Conservation (phyloP, 2,888 invertebrate genomes). For the Listrodromus nycthemerus region DNA sequence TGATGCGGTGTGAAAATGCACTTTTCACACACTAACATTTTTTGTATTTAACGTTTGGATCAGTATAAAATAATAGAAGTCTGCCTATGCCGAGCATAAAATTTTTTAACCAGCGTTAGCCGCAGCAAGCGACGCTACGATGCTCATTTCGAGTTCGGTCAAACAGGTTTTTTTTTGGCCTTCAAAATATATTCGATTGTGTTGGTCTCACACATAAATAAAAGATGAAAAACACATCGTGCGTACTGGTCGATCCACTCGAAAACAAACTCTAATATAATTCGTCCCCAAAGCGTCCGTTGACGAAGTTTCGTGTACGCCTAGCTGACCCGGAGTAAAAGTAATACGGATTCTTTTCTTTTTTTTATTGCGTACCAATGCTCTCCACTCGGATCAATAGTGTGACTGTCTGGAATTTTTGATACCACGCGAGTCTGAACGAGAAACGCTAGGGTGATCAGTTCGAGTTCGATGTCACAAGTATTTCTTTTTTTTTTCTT, state of each 20-base stretch:
- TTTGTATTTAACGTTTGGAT: not conserved
- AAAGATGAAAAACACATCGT: no score
- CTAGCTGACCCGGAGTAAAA: no score
- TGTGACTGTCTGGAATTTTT: no score
- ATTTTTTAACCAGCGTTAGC: not conserved
- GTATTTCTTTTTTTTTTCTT: no score
- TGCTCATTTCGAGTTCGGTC: constrained; percentile 11
- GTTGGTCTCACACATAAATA: no score
- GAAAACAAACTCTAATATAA: not conserved
- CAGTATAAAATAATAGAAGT: not conserved
- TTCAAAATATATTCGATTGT: no score
- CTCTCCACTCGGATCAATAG: no score
- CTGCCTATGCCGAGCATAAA: not conserved
- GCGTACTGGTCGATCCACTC: no score
- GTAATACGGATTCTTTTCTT: no score
- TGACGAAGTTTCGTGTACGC: constrained; percentile 22
- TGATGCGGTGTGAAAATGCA: not conserved
- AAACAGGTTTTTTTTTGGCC: no score
- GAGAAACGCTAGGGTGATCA: not conserved
- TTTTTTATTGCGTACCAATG: no score
- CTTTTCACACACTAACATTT: no score
- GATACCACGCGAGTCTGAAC: not conserved
- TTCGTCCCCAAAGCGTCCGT: not conserved
- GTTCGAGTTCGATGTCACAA: constrained; percentile 10
- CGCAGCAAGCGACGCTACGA: not conserved